phyloP scores from a whole-genome alignment of 1,140 invertebrate species.

The Lamellibrachia luymesi region DNA sequence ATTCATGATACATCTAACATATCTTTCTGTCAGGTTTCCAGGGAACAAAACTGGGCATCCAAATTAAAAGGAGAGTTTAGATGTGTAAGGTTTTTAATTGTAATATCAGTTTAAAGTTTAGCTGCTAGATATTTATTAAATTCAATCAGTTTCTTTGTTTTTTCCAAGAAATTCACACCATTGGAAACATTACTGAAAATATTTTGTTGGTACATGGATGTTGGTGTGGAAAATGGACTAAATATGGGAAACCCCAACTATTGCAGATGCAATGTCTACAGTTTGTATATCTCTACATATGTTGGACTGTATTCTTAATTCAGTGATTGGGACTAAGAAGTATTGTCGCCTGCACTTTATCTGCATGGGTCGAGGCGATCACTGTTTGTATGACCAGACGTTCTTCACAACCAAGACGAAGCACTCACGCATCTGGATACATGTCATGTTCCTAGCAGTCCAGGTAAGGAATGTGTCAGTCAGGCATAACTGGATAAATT shows the following conservation, averaged over 20 bases:
- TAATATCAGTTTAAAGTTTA: too few relatives aligned
- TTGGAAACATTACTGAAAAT: too few relatives aligned
- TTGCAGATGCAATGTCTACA: neutral
- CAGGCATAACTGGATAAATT: too few relatives aligned
- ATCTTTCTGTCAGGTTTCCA: neutral
- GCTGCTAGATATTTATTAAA: too few relatives aligned
- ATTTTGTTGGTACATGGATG: too few relatives aligned
- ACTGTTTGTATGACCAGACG: slow-evolving; percentile 84
- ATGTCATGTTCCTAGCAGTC: slow-evolving; percentile 90
- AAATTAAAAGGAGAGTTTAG: neutral
- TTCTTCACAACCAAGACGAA: slow-evolving; percentile 84
- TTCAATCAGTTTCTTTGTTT: too few relatives aligned
- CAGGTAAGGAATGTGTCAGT: slow-evolving; percentile 61
- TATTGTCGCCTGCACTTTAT: slow-evolving; percentile 76
- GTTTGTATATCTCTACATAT: neutral
- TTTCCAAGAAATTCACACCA: too few relatives aligned
- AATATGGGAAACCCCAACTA: neutral
- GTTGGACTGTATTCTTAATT: neutral
- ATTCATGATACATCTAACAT: neutral
- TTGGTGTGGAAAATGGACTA: too few relatives aligned
- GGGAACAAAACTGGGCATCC: neutral
- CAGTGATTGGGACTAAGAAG: neutral
- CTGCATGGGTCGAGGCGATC: slow-evolving; percentile 79
- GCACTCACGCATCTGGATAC: slow-evolving; percentile 86
- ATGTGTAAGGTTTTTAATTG: neutral